Base-by-base conservation (phyloP, 1,140 invertebrate genomes). In the Pachyrhynchus sulphureomaculatus region DNA sequence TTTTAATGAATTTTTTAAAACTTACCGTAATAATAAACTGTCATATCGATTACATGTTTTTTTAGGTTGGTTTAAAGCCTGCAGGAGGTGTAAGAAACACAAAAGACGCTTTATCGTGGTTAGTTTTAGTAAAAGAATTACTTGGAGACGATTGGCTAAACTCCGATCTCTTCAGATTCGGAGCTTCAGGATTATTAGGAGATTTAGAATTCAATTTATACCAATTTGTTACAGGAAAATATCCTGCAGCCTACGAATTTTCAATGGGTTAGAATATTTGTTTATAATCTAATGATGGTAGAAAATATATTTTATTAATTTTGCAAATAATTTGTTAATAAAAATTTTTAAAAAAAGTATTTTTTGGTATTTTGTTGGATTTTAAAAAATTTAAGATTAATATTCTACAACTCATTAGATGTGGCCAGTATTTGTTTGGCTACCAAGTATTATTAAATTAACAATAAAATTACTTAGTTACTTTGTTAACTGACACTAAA, bases 81-180 rank as follows among this genome's bases (percentile, higher is more conserved):
- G 96, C 97, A 39, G 97, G 97, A 42, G 97, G 97, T 18, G 93
- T 99, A 47, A 84, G 87, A 65, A 93, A 89, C n/a, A 83, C 88
- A 0, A 81, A 86, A 57, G 93, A 99, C 79, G 90, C 92, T 0
- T 79, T 97, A 26, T 80, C 86, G 21, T 99, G 95, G 93, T 77
- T 97, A 53, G 81, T 88, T 10, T 77, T 99, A 13, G 84, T 98
- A 15, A 87, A 94, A 73, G 84, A 87, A 72, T 86, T 95, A 66
- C 80, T 99, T 3, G 96, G 96, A 9, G 78, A 86, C 61, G 86
- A 91, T 29, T 99, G 95, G 95, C 74, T 97, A 1, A 83, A 83
- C 32, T 87, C 88, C 1, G 68, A 87, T 53, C 76, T 96, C 1
- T 99, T 99, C 75, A 84, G 97, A 47, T 93, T 99, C 68, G 97